These are phyloP conservation scores for Lycocorax pyrrhopterus DNA, from an alignment of 2,113 vertebrate genomes.

Conservation along the genomic window DNA sequence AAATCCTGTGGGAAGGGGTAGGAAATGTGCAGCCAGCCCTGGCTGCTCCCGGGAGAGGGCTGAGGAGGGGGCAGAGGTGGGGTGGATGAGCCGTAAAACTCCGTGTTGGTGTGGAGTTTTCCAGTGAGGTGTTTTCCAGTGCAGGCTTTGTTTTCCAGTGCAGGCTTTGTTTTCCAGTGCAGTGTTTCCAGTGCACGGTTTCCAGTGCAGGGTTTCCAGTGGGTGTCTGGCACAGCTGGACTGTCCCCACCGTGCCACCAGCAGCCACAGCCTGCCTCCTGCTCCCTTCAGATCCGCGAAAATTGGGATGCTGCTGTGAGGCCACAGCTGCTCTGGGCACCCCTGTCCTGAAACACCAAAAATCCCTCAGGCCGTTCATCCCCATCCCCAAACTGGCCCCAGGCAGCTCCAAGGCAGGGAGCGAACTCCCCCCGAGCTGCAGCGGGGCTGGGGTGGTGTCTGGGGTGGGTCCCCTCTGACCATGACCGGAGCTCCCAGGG, in stretches of 20 bases:
- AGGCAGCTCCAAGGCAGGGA: not conserved
- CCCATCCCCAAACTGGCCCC: not conserved
- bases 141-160: not conserved
- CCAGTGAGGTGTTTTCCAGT: not conserved
- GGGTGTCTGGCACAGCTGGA: not conserved
- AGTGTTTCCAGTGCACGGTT: not conserved
- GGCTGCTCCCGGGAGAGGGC: not conserved
- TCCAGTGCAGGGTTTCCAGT: not conserved
- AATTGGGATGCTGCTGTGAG: not conserved
- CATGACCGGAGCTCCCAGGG: not conserved
- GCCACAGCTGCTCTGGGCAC: not conserved
- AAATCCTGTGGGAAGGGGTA: not conserved
- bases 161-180: not conserved
- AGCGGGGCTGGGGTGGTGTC: accelerated
- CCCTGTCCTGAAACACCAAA: not conserved
- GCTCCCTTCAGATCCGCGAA: not conserved
- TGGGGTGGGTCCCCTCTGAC: not conserved
- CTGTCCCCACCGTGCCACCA: not conserved
- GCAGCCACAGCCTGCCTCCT: not conserved
- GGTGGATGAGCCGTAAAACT: not conserved
- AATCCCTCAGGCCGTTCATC: not conserved
- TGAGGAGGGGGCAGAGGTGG: not conserved
- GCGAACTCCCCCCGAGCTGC: accelerated
- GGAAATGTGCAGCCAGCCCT: not conserved
- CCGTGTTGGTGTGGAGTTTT: accelerated